Percentiles rank a stretch among this genome's conserved stretches.
These are phyloP conservation scores for Anagrus nilaparvatae DNA, from an alignment of 1,140 invertebrate genomes.

Conservation along the genomic window DNA sequence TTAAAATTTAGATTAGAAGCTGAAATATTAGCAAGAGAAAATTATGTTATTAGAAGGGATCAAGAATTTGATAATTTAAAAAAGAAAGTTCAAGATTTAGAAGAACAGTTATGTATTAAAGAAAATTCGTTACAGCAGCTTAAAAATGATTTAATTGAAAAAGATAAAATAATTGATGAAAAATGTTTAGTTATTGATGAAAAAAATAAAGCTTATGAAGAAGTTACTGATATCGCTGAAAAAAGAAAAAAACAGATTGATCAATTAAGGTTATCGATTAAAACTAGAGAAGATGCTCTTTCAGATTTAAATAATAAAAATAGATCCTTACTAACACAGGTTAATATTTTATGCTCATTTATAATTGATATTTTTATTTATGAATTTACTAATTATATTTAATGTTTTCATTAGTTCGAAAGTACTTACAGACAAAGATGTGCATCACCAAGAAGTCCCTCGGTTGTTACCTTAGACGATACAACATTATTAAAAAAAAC, in stretches of 20 bases:
- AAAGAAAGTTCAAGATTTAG: slow-evolving; percentile 33
- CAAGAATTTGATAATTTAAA: slow-evolving; percentile 27
- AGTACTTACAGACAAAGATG: slow-evolving; percentile 27
- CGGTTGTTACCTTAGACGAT: slow-evolving; percentile 18
- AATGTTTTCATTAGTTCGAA: slow-evolving; percentile 32
- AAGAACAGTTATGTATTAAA: slow-evolving; percentile 35
- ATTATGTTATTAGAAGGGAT: slow-evolving; percentile 23
- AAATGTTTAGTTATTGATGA: slow-evolving; percentile 30
- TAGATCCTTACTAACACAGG: slow-evolving; percentile 32
- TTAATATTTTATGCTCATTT: slow-evolving; percentile 17
- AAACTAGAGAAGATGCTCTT: slow-evolving; percentile 34
- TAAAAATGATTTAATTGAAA: slow-evolving; percentile 31
- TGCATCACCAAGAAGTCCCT: slow-evolving; percentile 29
- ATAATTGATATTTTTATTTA: slow-evolving; percentile 3
- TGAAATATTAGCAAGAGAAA: slow-evolving; percentile 26
- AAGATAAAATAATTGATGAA: slow-evolving; percentile 33
- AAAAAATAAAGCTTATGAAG: slow-evolving; percentile 29
- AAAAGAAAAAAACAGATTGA: slow-evolving; percentile 39
- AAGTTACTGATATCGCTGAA: slow-evolving; percentile 27
- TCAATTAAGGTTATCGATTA: slow-evolving; percentile 32
- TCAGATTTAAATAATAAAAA: slow-evolving; percentile 38
- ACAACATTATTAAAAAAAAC: not conserved
- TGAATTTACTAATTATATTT: not conserved
- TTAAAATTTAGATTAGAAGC: slow-evolving; percentile 27
- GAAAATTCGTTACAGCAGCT: slow-evolving; percentile 29